Evolutionary conservation across 2,113 vertebrate species (phyloP), one percentile per base, ranked within the genome.

Genomic region (Saccopteryx leptura): DNA sequence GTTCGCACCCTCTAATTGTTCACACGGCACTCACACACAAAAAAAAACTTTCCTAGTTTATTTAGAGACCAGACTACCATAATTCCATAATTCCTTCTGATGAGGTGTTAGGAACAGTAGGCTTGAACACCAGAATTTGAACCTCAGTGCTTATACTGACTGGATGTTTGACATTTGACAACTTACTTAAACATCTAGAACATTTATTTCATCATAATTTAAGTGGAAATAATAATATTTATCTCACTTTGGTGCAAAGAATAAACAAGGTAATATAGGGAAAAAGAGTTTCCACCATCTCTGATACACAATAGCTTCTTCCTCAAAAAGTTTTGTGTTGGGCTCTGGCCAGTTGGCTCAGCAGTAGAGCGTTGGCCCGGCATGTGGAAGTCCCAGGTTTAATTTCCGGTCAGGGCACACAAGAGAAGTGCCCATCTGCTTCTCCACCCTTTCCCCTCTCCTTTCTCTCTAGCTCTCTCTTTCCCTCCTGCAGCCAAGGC

Each of bases 31-130:
- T 12, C 26, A 39, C 39, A 39, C 39, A 39, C 7, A 4, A 33
- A 33, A 74, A 56, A 74, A 39, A 54, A 11, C 1, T 58, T 74
- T 66, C 52, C 46, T 88, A 46, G 7, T 74, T 94, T 82, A 88
- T 86, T 48, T 90, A 90, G 15, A 81, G 14, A 58, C 14, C 14
- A 10, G 58, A 76, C 19, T 63, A 48, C 26, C 26, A 26, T 61
- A 90, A 94, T 97, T 69, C 39, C 26, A n/a, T 68, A 75, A 84
- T 75, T 90, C 65, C n/a, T 93, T 83, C 69, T 26, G 5, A 9
- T 63, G 18, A 69, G 31, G n/a, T 60, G n/a, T 80, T 74, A 93
- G 48, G 63, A 91, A 86, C 19, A 50, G 10, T 68, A 66, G 17
- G 79, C 4, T 61, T 72, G 12, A 75, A 91, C 18, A 90, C 11